These are phyloP conservation scores for Galago senegalensis DNA, from an alignment of 2,797 vertebrate genomes.

Conservation along the genomic window DNA sequence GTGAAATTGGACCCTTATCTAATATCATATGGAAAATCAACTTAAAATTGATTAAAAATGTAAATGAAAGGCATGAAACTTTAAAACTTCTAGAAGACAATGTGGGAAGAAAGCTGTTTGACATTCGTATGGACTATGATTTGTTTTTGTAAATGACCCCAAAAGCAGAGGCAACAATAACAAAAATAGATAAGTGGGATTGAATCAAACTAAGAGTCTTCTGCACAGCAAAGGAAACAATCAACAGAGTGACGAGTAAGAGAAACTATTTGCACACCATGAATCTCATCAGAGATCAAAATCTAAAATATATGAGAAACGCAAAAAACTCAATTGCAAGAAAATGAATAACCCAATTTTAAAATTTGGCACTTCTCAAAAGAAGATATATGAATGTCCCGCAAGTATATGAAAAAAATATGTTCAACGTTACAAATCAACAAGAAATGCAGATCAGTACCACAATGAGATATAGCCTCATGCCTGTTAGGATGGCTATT, in stretches of 20 bases:
- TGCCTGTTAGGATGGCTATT: background rate
- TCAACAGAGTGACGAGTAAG: background rate
- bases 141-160: background rate
- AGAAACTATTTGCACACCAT: background rate
- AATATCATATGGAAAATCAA: background rate
- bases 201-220: background rate
- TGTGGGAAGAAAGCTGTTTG: background rate
- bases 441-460: background rate
- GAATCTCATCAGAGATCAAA: background rate
- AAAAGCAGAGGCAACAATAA: background rate
- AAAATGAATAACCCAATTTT: background rate
- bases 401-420: background rate
- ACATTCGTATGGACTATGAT: background rate
- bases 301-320: background rate
- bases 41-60: background rate
- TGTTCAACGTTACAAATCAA: background rate
- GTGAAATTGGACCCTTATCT: background rate
- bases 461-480: background rate
- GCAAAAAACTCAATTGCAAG: background rate
- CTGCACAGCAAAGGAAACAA: background rate
- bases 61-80: background rate
- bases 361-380: background rate
- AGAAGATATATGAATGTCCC: background rate
- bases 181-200: background rate
- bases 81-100: background rate